Evolutionary conservation across 2,113 vertebrate species (phyloP).

Genomic region (Zosterops hypoxanthus): DNA sequence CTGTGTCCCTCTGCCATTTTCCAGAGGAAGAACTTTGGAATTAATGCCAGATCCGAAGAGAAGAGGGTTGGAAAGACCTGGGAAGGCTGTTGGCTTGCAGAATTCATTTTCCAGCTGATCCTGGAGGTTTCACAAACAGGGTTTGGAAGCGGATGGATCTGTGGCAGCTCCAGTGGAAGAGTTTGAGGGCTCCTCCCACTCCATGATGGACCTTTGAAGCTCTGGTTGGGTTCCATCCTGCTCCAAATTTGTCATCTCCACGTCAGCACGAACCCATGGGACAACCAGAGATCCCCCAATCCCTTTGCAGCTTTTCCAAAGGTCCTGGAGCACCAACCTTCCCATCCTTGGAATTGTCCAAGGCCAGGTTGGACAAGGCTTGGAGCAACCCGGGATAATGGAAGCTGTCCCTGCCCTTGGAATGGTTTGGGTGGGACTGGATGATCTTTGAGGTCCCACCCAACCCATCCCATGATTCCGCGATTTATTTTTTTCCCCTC

Average conservation of each 20-base stretch:
- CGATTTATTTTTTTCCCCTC: accelerated
- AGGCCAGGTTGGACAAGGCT: not conserved
- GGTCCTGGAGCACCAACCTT: not conserved
- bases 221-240: not conserved
- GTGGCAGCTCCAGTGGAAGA: not conserved
- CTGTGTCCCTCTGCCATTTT: not conserved
- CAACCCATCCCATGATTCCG: accelerated
- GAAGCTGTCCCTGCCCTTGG: not conserved
- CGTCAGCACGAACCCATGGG: accelerated
- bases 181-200: not conserved
- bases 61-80: not conserved
- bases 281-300: not conserved
- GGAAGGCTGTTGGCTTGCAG: not conserved
- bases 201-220: not conserved
- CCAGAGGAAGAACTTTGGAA: not conserved
- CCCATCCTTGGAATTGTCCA: not conserved
- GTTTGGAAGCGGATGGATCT: accelerated
- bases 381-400: not conserved
- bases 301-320: not conserved
- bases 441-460: not conserved
- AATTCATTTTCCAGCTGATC: not conserved
- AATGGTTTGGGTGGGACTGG: not conserved
- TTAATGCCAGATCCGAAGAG: not conserved
- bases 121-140: accelerated
- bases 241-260: not conserved